Base-by-base conservation (phyloP, 2,888 invertebrate genomes). In the Spilarctia lutea region DNA sequence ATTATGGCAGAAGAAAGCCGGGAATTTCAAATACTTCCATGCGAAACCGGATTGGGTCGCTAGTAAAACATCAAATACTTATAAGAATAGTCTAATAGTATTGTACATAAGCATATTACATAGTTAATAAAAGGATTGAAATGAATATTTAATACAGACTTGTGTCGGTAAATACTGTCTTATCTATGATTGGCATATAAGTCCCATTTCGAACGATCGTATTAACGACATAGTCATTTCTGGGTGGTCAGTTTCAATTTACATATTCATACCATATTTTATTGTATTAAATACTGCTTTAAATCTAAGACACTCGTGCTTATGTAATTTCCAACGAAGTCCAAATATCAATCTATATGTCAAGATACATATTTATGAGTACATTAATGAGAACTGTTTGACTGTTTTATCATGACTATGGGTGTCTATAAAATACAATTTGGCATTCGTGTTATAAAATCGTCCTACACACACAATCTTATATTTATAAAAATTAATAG, bases 161-260 rank as follows among this genome's bases (percentile, higher is more conserved):
- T 45, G 45, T 68, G 8, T 60, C 27, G 16, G 45, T 63, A 63
- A 65, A 48, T 68, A 73, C 20, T 24, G 39, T 11, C 39, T 39
- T 45, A 30, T 63, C 27, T 6, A 18, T 27, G 16, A 27, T 63
- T 18, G 30, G 27, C 10, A 66, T 1, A 33, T n/a, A 33, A 65
- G 48, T 65, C 65, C 39, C 30, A 27, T 65, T 52, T 68, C 13
- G 83, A 84, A 80, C 73, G 80, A 79, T 81, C 81, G 76, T 81
- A 81, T 84, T 80, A n/a, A n/a, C n/a, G n/a, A n/a, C n/a, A n/a
- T n/a, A n/a, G 67, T 79, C 79, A 77, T 78, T 82, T 75, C 81
- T 87, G 88, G 88, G 88, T 91, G 89, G 88, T 81, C 88, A 84
- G 68, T 71, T 70, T 78, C 48, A 45, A 76, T 83, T 80, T 79